These are phyloP conservation scores for Vulpes lagopus DNA, from an alignment of 2,113 vertebrate species.

Conservation along the genomic window DNA sequence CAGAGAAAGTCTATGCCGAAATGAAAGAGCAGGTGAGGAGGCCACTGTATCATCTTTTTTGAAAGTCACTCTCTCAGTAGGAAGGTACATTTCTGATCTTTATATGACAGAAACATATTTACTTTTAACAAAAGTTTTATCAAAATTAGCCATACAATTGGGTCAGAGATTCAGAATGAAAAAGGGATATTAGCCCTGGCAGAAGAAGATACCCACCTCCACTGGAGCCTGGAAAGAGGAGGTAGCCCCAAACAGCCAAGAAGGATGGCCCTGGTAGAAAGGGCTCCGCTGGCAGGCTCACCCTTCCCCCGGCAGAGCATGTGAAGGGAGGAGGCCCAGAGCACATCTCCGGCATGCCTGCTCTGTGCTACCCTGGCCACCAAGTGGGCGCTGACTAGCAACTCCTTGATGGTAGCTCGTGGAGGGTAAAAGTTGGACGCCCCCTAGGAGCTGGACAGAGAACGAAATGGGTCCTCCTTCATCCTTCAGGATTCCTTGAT, in stretches of 20 bases:
- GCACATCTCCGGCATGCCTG: rapidly evolving
- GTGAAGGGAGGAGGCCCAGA: no score
- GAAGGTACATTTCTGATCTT: conserved; percentile 85
- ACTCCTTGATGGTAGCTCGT: not conserved
- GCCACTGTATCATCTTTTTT: conserved; percentile 81
- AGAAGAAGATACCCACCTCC: not conserved
- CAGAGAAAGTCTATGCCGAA: conserved; percentile 94
- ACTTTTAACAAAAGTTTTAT: conserved; percentile 81
- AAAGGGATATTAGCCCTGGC: conserved; percentile 66
- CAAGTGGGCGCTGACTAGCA: not conserved
- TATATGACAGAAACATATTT: conserved; percentile 82
- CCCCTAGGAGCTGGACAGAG: not conserved
- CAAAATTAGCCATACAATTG: conserved; percentile 78
- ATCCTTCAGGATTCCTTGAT: conserved; percentile 25
- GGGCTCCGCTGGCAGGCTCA: not conserved
- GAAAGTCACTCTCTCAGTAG: conserved; percentile 80
- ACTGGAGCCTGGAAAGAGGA: not conserved
- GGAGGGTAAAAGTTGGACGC: rapidly evolving
- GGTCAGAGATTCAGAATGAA: conserved; percentile 80
- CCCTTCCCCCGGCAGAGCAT: rapidly evolving
- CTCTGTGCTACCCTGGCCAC: not conserved
- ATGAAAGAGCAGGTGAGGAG: conserved; percentile 96
- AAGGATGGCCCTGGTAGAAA: not conserved
- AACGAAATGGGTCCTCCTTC: not conserved
- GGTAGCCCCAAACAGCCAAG: not conserved